These are phyloP conservation scores for Mormyrops attenuatus DNA, from an alignment of 2,797 vertebrate genomes.

Conservation along the genomic window DNA sequence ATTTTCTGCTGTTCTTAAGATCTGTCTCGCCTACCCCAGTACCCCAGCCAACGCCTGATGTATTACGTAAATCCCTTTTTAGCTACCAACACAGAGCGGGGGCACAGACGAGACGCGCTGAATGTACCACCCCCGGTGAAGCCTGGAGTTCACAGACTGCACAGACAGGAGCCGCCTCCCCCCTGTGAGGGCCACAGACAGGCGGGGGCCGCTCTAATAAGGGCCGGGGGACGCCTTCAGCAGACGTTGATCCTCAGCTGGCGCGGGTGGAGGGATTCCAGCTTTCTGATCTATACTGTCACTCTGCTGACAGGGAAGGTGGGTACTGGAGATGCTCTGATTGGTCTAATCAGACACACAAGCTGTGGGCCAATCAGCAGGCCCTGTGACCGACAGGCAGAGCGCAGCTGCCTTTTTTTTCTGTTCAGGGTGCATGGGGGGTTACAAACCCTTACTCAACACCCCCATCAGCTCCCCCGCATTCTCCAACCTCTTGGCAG, in stretches of 20 bases:
- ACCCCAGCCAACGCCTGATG: background rate
- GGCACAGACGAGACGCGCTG: constrained; percentile 27
- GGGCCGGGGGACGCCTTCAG: background rate
- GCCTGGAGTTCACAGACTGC: constrained; percentile 27
- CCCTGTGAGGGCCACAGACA: background rate
- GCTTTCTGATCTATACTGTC: background rate
- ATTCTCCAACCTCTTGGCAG: background rate
- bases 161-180: constrained; percentile 30
- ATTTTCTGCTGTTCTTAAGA: constrained; percentile 51
- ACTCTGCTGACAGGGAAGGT: background rate
- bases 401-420: background rate
- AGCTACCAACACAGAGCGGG: constrained; percentile 28
- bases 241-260: background rate
- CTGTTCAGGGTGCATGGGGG: background rate
- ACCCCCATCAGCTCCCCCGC: background rate
- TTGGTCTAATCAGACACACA: background rate
- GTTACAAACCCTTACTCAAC: background rate
- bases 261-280: background rate
- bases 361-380: background rate
- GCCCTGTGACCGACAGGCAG: background rate
- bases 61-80: constrained; percentile 29
- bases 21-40: constrained; percentile 25
- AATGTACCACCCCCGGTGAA: constrained; percentile 29
- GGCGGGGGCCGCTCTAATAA: background rate
- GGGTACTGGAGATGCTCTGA: background rate